Conservation (phyloP, 2,797 vertebrate genomes). For the Selene dorsalis region DNA sequence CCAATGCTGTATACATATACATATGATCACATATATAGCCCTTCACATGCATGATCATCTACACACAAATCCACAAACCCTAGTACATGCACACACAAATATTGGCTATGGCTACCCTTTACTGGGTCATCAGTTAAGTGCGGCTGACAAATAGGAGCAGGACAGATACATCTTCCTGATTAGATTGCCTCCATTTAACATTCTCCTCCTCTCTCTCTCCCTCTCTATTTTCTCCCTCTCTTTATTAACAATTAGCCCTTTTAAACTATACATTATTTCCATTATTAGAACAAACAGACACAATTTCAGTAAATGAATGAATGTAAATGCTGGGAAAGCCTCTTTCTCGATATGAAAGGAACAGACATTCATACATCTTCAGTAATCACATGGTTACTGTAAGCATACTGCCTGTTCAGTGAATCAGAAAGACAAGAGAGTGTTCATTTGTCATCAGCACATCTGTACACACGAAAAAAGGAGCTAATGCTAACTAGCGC, state of each 20-base stretch:
- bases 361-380: constrained; percentile 4
- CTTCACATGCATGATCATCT: background rate
- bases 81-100: background rate
- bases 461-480: too few relatives aligned
- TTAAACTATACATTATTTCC: constrained; percentile 23
- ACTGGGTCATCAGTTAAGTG: constrained; percentile 47
- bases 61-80: background rate
- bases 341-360: background rate
- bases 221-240: background rate
- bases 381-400: background rate
- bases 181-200: constrained; percentile 46
- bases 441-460: too few relatives aligned
- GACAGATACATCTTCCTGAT: constrained; percentile 52
- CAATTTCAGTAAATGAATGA: constrained; percentile 18
- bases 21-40: background rate
- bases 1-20: background rate
- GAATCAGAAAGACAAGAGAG: background rate
- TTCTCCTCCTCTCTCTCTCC: constrained; percentile 13
- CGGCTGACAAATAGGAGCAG: constrained; percentile 25
- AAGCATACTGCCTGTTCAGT: constrained; percentile 1
- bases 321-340: constrained; percentile 5
- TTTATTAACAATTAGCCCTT: constrained; percentile 17
- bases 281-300: constrained; percentile 43
- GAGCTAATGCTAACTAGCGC: too few relatives aligned
- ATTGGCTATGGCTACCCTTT: constrained; percentile 18